A percentile compares a stretch with the other conserved stretches of the same genome.
Conservation (phyloP, 2,888 invertebrate genomes). For the Smittia aterrima region DNA sequence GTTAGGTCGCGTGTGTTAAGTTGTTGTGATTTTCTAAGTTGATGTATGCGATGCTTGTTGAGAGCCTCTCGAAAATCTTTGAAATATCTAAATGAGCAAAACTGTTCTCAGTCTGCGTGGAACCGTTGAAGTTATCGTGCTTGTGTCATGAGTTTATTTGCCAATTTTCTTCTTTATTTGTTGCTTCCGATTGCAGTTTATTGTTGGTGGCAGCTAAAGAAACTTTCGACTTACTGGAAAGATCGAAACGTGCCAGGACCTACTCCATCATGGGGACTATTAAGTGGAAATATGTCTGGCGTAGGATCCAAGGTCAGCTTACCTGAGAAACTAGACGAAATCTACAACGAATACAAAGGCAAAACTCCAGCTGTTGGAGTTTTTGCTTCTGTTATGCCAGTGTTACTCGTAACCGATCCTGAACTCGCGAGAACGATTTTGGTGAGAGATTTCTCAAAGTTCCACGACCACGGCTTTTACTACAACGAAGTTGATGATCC, state of each 20-base stretch:
- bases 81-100: no score
- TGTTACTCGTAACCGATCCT: constrained; percentile 41
- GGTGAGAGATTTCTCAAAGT: constrained; percentile 43
- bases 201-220: not conserved
- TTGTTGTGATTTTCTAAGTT: no score
- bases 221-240: constrained; percentile 41
- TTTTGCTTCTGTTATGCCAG: constrained; percentile 42
- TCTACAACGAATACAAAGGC: constrained; percentile 43
- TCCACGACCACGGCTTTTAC: constrained; percentile 44
- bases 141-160: not conserved
- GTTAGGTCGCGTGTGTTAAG: no score
- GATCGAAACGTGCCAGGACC: constrained; percentile 42
- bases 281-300: constrained; percentile 43
- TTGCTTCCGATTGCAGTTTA: not conserved
- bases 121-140: no score
- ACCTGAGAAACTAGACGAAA: not conserved
- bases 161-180: not conserved
- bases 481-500: constrained; percentile 44
- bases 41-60: no score
- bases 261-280: constrained; percentile 41
- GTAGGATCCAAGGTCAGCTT: not conserved
- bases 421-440: constrained; percentile 43
- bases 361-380: constrained; percentile 42
- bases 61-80: no score
- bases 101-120: no score